phyloP scores from a whole-genome alignment of 2,797 vertebrate genomes.

The Malacoctenus gilli region DNA sequence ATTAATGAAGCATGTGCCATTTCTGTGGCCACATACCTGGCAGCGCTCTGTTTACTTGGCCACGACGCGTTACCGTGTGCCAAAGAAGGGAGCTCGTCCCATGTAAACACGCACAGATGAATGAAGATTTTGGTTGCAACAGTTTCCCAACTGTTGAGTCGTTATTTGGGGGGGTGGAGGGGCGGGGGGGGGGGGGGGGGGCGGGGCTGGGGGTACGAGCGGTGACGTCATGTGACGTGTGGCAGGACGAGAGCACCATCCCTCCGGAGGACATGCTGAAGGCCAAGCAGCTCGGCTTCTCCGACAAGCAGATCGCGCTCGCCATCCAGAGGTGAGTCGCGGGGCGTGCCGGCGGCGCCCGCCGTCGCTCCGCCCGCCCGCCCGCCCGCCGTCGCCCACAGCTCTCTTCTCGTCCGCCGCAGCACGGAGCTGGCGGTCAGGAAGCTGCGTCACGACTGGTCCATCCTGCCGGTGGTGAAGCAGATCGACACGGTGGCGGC shows the following conservation, averaged over 20 bases:
- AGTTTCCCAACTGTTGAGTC: no score
- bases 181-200: no score
- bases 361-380: no score
- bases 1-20: conserved; percentile 65
- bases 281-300: conserved; percentile 96
- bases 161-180: no score
- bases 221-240: no score
- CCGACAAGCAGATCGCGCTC: conserved; percentile 94
- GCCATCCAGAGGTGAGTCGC: conserved; percentile 90
- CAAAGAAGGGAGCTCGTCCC: conserved; percentile 20
- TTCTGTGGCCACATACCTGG: no score
- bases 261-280: conserved; percentile 84
- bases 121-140: conserved; percentile 25
- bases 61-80: conserved; percentile 35
- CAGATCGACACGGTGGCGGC: conserved; percentile 98
- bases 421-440: conserved; percentile 95
- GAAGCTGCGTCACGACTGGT: conserved; percentile 89
- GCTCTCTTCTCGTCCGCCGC: no score
- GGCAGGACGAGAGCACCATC: conserved; percentile 81
- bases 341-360: no score
- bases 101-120: conserved; percentile 7
- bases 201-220: no score
- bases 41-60: conserved; percentile 65
- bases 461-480: conserved; percentile 93
- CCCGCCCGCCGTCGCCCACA: no score